Base-by-base conservation (phyloP, 2,113 vertebrate species). In the Dromas ardeola region DNA sequence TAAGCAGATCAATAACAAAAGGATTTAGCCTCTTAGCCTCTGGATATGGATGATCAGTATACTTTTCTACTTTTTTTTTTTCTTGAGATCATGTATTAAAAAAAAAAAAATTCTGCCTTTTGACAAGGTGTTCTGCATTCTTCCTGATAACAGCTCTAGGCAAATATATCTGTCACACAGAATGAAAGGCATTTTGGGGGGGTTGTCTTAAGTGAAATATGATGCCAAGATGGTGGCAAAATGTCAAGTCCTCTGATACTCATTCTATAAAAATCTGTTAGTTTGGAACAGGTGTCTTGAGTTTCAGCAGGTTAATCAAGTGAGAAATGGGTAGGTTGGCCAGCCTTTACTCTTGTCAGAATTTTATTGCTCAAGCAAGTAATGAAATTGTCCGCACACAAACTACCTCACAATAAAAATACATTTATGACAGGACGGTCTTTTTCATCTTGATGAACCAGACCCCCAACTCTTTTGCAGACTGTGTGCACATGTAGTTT, bases 331-430 rank as follows among this genome's bases (percentile, higher is more conserved):
- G 22, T 86, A 61, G 38, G 29, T 10, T 82, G 71, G 56, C 53
- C 66, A 87, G 38, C 29, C 61, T 85, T 95, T 87, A 74, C 83
- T 93, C 19, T 73, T 90, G 42, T 94, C 65, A 27, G 88, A 81
- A 95, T 73, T 71, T 94, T 96, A 83, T 58, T 86, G 72, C 88
- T 88, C 43, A 92, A 96, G 40, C 25, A 81, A 69, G 90, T 94
- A 95, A 95, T 97, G 97, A 95, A 84, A 84, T 82, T 69, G 27
- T 83, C 65, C 73, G 56, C 65, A 90, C 43, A 95, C 89, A 97
- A 89, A 93, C 73, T 71, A 72, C 45, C 49, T 97, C 76, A 88
- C 93, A 94, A 86, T 67, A 93, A 91, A 93, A 95, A 34, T 10
- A 42, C 15, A 10, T 65, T 95, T 86, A 49, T 92, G 58, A 80